Evolutionary conservation across 30 jellyfish, hydroid and myxozoan genomes (phyloP), one percentile per base, ranked within the genome.

Genomic region (Sanderia malayensis): DNA sequence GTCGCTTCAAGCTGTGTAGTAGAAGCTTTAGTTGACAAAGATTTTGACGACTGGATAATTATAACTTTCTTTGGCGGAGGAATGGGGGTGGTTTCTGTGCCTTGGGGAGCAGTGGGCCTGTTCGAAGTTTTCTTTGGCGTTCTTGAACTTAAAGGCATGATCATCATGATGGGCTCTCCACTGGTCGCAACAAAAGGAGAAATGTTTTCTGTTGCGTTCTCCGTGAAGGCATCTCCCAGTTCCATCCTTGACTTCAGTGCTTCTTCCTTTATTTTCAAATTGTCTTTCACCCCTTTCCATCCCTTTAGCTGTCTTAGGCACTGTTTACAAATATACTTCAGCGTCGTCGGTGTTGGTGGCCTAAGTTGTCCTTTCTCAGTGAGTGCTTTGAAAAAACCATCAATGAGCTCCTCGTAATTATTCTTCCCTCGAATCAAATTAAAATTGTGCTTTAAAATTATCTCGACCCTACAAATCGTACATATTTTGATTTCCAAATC

Each of bases 131-230:
- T 41, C 55, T 41, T 41, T 8, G 55, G 55, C 15, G 55, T 41
- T 8, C 55, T 41, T 41, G 55, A 41, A 41, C 55, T 41, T 41
- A 41, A 41, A 41, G 55, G 55, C 55, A 41, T 41, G 55, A 41
- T 41, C 55, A 41, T 41, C 11, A 41, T 41, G 55, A 15, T 41
- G 8, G 55, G 55, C 15, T 6, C 55, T 41, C 55, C 15, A 41
- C 55, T 41, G 55, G 55, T 41, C 55, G 55, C 55, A 41, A 41
- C 55, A 41, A 41, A 41, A 41, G 55, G 55, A 41, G 55, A 41
- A 15, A 6, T 41, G 8, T 41, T 41, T 41, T 41, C 55, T 41
- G 55, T 41, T 41, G 55, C 55, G 55, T 41, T 41, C 55, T 41
- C 55, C 55, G 55, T 41, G 11, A 41, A 41, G 55, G 15, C 55